These are phyloP conservation scores for Agelas oroides DNA, from an alignment of 37 sponge, comb jelly and placozoan species.

Conservation along the genomic window DNA sequence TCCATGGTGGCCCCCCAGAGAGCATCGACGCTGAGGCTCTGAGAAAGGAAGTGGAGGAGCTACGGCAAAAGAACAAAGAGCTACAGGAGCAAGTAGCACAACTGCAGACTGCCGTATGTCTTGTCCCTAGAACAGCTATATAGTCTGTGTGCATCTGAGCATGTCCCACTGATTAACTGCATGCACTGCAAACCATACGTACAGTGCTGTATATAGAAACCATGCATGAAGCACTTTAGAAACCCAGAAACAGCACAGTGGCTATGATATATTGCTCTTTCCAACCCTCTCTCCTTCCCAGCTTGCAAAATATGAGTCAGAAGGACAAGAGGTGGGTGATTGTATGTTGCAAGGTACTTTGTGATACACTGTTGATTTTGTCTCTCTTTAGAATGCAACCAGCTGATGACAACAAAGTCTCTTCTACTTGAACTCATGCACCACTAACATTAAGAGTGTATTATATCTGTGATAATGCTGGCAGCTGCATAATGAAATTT, in stretches of 20 bases:
- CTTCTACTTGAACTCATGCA: not conserved
- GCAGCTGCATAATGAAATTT: too few species aligned
- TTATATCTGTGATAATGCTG: not conserved
- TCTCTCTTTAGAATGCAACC: too few species aligned
- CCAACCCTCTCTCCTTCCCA: not conserved
- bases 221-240: too few species aligned
- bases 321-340: constrained; percentile 17
- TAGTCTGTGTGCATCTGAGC: not conserved
- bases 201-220: too few species aligned
- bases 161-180: too few species aligned
- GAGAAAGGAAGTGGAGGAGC: constrained; percentile 81
- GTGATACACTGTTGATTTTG: too few species aligned
- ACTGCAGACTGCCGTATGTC: constrained; percentile 56
- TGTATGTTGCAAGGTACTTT: not conserved
- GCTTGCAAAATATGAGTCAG: constrained; percentile 53
- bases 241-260: too few species aligned
- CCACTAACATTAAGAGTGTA: not conserved
- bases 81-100: constrained; percentile 72
- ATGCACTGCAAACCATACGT: too few species aligned
- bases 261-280: too few species aligned
- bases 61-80: constrained; percentile 72
- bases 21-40: constrained; percentile 85
- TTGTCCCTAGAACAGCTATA: not conserved
- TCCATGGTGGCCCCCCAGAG: constrained; percentile 88
- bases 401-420: not conserved